A percentile compares a stretch with the other conserved stretches of the same genome.
phyloP scores from a whole-genome alignment of 2,888 invertebrate species.

The Apamea epomidion region DNA sequence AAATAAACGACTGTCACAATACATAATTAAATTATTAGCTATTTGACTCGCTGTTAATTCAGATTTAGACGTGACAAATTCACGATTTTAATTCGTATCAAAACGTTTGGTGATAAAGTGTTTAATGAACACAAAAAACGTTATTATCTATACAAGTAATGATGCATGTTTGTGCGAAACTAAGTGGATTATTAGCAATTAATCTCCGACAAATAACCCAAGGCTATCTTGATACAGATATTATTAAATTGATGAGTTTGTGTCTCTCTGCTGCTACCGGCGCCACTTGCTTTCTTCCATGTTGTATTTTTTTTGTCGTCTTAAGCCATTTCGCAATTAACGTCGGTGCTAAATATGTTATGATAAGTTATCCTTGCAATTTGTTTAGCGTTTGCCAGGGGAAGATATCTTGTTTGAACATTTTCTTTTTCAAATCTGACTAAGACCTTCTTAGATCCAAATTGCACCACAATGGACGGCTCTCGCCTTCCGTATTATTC shows the following conservation, averaged over 20 bases:
- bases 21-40: background rate
- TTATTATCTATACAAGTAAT: constrained; percentile 62
- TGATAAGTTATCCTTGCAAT: constrained; percentile 25
- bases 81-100: constrained; percentile 28
- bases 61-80: constrained; percentile 11
- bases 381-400: constrained; percentile 24
- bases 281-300: constrained; percentile 22
- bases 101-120: constrained; percentile 34
- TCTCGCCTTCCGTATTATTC: background rate
- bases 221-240: constrained; percentile 66
- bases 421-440: constrained; percentile 1
- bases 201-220: constrained; percentile 69
- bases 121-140: constrained; percentile 36
- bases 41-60: constrained; percentile 15
- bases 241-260: constrained; percentile 47
- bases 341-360: constrained; percentile 23
- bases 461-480: background rate
- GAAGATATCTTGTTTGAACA: constrained; percentile 11
- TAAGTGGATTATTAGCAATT: constrained; percentile 74
- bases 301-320: background rate
- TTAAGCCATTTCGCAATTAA: constrained; percentile 14
- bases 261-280: constrained; percentile 22
- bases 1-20: background rate
- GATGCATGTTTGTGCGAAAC: constrained; percentile 65
- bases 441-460: background rate